Evolutionary conservation across 2,888 invertebrate species (phyloP).

Genomic region (Pyrocoelia pectoralis): DNA sequence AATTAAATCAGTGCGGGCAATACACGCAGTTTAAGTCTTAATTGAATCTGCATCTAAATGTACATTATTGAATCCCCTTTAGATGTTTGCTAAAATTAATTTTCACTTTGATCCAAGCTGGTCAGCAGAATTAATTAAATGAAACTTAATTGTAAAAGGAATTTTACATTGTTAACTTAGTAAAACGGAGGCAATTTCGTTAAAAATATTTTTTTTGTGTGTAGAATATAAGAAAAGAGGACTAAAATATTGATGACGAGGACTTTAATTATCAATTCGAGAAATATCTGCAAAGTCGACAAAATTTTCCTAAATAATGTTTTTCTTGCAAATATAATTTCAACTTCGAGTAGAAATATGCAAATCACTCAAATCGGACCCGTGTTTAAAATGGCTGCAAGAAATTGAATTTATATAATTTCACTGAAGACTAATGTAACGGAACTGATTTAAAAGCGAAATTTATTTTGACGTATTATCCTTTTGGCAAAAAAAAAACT

Average conservation of each 20-base stretch:
- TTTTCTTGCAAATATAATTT: slow-evolving; percentile 37
- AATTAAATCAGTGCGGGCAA: neutral
- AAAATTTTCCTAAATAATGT: slow-evolving; percentile 22
- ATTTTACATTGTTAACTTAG: neutral
- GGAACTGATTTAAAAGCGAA: slow-evolving; percentile 36
- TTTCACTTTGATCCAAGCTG: neutral
- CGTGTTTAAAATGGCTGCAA: slow-evolving; percentile 29
- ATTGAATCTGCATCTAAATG: neutral
- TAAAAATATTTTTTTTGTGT: no score
- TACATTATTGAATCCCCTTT: neutral
- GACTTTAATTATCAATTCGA: neutral
- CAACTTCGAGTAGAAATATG: slow-evolving; percentile 39
- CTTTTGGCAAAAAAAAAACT: slow-evolving; percentile 16
- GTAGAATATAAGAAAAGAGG: neutral
- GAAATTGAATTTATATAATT: slow-evolving; percentile 39
- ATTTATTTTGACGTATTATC: slow-evolving; percentile 31
- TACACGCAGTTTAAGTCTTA: neutral
- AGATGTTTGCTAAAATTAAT: neutral
- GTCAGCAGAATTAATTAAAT: neutral
- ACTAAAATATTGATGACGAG: neutral
- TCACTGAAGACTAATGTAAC: slow-evolving; percentile 38
- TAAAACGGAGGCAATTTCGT: no score
- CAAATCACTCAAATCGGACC: slow-evolving; percentile 39
- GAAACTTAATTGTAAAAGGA: neutral
- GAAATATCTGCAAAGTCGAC: neutral